Evolutionary conservation across 2,797 vertebrate genomes (phyloP).

Genomic region (Lagothrix lagotricha): DNA sequence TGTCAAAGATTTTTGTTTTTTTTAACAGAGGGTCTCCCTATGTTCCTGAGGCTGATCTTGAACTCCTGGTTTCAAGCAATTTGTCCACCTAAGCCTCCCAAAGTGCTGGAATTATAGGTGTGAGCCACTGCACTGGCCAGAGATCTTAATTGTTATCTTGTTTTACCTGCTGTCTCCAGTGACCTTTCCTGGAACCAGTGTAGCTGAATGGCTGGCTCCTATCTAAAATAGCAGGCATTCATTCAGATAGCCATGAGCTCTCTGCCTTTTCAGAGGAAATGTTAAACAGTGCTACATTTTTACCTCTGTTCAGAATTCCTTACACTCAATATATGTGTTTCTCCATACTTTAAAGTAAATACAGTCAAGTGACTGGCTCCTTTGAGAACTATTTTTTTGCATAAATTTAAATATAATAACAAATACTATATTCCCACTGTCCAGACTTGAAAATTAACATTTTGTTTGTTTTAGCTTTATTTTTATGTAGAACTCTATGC

Average conservation of each 20-base stretch:
- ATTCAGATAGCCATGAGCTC: neutral
- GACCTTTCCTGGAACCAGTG: neutral
- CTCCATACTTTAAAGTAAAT: conserved; percentile 7
- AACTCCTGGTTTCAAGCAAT: neutral
- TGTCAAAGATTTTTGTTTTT: neutral
- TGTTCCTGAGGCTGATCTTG: neutral
- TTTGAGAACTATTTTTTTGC: neutral
- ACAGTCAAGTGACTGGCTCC: neutral
- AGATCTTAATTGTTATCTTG: neutral
- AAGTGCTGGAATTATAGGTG: neutral
- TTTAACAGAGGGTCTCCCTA: neutral
- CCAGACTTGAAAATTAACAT: conserved; percentile 21
- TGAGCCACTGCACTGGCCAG: neutral
- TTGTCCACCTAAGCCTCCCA: neutral
- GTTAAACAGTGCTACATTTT: neutral
- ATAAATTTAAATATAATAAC: conserved; percentile 17
- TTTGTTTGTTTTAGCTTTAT: conserved; percentile 21
- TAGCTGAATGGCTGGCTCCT: neutral
- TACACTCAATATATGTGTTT: neutral
- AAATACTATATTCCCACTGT: neutral
- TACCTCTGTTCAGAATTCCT: conserved; percentile 13
- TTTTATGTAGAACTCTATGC: neutral
- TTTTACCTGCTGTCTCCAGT: neutral
- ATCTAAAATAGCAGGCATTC: neutral
- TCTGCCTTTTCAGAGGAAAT: conserved; percentile 31